These are phyloP conservation scores for Trichacis sp. DNA, from an alignment of 2,888 invertebrate species.

Conservation along the genomic window DNA sequence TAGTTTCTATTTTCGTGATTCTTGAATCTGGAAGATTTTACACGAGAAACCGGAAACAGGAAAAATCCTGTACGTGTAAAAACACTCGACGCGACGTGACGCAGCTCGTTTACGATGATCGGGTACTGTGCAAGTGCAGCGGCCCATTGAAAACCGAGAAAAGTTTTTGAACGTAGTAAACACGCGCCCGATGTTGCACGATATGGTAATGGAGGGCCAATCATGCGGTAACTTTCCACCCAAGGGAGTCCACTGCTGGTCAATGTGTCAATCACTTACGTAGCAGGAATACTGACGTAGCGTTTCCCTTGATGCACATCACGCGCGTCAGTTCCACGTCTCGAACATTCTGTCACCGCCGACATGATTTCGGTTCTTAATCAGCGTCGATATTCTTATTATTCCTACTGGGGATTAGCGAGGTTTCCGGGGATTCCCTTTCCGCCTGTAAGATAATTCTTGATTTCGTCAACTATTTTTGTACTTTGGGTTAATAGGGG, in stretches of 20 bases:
- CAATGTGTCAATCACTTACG: constrained; percentile 70
- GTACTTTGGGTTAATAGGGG: neutral
- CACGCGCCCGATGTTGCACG: constrained; percentile 48
- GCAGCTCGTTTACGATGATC: neutral
- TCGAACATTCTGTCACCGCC: constrained; percentile 48
- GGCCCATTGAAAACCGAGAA: constrained; percentile 7
- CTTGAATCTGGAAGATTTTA: too few relatives aligned
- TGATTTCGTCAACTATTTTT: too few relatives aligned
- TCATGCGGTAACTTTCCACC: constrained; percentile 69
- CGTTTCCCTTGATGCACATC: constrained; percentile 58
- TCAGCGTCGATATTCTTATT: constrained; percentile 20
- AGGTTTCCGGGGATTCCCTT: neutral
- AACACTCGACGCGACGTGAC: too few relatives aligned
- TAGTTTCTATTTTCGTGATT: too few relatives aligned
- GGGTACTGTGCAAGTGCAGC: neutral
- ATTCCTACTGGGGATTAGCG: neutral
- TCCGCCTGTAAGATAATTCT: too few relatives aligned
- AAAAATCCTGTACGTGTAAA: too few relatives aligned
- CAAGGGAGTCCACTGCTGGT: constrained; percentile 66
- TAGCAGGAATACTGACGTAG: constrained; percentile 58
- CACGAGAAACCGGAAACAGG: too few relatives aligned
- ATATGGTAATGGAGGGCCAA: constrained; percentile 69
- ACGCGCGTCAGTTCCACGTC: constrained; percentile 52
- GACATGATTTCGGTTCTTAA: constrained; percentile 41
- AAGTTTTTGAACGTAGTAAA: constrained; percentile 10